Evolutionary conservation across 2,888 invertebrate genomes (phyloP).

Genomic region (Hypolimnas misippus): DNA sequence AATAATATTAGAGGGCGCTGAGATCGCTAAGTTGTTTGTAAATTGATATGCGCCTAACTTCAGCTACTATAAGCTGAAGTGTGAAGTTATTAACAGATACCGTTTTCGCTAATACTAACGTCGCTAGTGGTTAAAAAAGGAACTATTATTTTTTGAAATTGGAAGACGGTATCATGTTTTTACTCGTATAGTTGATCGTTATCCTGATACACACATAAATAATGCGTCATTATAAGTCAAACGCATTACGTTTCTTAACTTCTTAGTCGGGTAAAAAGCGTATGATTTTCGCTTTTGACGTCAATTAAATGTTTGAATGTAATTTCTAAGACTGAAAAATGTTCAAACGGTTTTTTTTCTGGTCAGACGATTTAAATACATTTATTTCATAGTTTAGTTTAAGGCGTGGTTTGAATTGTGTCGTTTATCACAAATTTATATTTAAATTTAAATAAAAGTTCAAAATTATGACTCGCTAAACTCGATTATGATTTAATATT

Average conservation of each 20-base stretch:
- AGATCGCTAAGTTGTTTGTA: no score
- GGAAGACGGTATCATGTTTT: not conserved
- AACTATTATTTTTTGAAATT: not conserved
- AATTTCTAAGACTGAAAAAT: slow-evolving; percentile 1
- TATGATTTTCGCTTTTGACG: not conserved
- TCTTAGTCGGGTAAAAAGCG: not conserved
- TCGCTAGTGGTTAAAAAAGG: not conserved
- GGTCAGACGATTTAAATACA: not conserved
- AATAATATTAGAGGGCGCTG: no score
- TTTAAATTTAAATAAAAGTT: not conserved
- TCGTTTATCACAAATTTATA: not conserved
- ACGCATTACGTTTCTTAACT: not conserved
- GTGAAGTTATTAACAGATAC: no score
- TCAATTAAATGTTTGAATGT: slow-evolving; percentile 7
- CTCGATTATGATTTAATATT: not conserved
- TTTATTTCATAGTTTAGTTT: not conserved
- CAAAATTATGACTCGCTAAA: not conserved
- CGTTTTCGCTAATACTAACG: no score
- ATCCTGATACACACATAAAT: no score
- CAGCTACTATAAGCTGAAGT: no score
- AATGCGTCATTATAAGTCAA: not conserved
- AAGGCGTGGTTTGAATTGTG: not conserved
- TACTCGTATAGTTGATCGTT: no score
- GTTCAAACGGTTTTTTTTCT: not conserved
- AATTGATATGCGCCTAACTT: no score